phyloP scores from a whole-genome alignment of 2,888 invertebrate genomes.

The Congeria kusceri region DNA sequence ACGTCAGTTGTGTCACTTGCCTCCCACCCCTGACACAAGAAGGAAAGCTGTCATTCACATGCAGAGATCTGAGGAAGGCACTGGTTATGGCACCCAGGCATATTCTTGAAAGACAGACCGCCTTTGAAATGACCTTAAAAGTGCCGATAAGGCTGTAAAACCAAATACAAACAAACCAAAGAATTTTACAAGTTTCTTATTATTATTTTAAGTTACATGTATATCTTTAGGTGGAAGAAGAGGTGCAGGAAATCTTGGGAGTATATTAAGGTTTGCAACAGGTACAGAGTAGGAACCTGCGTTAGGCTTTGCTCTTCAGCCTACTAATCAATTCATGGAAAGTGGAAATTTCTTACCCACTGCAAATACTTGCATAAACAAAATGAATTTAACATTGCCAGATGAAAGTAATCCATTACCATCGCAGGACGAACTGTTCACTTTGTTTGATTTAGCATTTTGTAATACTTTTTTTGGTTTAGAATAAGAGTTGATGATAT shows the following conservation, averaged over 20 bases:
- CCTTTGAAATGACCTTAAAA: no score
- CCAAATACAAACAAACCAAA: no score
- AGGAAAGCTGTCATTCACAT: no score
- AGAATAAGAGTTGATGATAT: no score
- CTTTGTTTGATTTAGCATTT: constrained; percentile 8
- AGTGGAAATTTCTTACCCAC: constrained; percentile 3
- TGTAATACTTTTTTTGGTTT: constrained; percentile 11
- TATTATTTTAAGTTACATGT: no score
- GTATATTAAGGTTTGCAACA: constrained; percentile 12
- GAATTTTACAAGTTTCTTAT: no score
- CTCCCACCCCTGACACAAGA: no score
- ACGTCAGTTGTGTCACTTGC: no score
- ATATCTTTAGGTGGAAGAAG: constrained; percentile 9
- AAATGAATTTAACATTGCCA: neutral
- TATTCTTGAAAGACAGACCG: no score
- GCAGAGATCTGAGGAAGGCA: no score
- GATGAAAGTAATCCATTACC: neutral
- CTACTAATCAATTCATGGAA: neutral
- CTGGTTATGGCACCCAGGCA: no score
- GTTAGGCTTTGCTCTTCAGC: neutral
- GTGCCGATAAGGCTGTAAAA: no score
- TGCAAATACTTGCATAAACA: constrained; percentile 10
- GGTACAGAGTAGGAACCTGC: constrained; percentile 10
- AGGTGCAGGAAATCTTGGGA: neutral
- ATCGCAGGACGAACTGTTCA: neutral